Conservation (phyloP, 23 tunicate genomes). For the Trididemnum clinides region DNA sequence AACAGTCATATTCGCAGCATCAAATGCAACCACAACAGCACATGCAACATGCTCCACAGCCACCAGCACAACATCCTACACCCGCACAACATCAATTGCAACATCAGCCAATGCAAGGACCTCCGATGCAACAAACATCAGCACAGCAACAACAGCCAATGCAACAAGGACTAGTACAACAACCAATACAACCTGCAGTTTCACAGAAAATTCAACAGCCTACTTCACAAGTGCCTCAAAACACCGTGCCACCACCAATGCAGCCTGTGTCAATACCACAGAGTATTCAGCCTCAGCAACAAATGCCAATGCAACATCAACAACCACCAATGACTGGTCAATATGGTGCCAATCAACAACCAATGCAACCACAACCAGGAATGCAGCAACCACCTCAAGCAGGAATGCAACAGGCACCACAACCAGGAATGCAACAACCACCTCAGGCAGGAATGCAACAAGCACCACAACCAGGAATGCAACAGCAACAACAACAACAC, state of each 20-base stretch:
- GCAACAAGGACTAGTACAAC: not conserved
- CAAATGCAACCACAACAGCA: not conserved
- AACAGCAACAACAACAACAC: slow-evolving; percentile 8
- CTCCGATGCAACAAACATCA: not conserved
- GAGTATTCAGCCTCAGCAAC: not conserved
- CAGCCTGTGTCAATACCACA: not conserved
- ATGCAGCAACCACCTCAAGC: slow-evolving; percentile 10
- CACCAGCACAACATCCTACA: not conserved
- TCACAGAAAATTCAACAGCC: not conserved
- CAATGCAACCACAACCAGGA: slow-evolving; percentile 13
- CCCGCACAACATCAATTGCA: not conserved
- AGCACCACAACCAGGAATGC: not conserved
- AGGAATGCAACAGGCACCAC: not conserved
- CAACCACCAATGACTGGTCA: slow-evolving; percentile 8
- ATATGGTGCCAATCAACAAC: slow-evolving; percentile 11
- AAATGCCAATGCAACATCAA: slow-evolving; percentile 9
- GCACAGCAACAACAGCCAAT: not conserved
- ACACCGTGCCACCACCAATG: not conserved
- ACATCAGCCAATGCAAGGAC: not conserved
- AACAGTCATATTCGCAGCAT: slow-evolving; percentile 9
- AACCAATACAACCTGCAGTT: not conserved
- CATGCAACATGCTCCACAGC: slow-evolving; percentile 1
- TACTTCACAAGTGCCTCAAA: not conserved
- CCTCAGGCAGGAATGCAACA: not conserved
- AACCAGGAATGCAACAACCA: slow-evolving; percentile 3